These are phyloP conservation scores for Mythimna ferrago DNA, from an alignment of 2,888 invertebrate species.

Conservation along the genomic window DNA sequence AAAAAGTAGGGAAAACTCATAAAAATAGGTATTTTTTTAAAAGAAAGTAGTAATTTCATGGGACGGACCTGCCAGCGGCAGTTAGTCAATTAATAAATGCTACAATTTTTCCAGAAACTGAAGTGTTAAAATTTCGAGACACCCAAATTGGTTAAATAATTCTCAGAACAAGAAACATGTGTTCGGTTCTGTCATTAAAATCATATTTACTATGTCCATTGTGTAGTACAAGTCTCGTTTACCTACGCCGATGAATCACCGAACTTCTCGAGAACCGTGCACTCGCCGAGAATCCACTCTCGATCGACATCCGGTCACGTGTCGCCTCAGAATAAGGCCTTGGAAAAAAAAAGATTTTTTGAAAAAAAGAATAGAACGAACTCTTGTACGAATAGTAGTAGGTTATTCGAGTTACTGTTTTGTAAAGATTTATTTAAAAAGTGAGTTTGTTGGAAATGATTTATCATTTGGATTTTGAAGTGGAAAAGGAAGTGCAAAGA, in stretches of 20 bases:
- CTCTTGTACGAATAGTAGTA: conserved; percentile 19
- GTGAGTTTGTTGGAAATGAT: background rate
- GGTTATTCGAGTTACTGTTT: conserved; percentile 24
- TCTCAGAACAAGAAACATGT: conserved; percentile 35
- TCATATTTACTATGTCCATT: conserved; percentile 42
- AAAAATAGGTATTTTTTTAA: no score
- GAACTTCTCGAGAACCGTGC: conserved; percentile 56
- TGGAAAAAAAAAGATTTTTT: conserved; percentile 39
- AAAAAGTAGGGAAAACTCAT: no score
- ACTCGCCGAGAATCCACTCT: conserved; percentile 75
- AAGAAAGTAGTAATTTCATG: no score
- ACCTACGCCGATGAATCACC: conserved; percentile 57
- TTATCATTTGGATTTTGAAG: conserved; percentile 11
- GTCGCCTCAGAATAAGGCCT: conserved; percentile 45
- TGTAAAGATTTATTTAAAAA: background rate
- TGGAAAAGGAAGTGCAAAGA: background rate
- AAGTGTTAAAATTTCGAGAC: background rate
- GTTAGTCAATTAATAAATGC: no score
- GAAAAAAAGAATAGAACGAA: conserved; percentile 47
- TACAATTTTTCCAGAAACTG: no score
- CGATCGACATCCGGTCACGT: conserved; percentile 74
- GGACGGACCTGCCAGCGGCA: no score
- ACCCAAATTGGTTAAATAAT: background rate
- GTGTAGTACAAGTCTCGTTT: conserved; percentile 29
- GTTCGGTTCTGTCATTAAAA: conserved; percentile 27